Conservation (phyloP, 1,140 invertebrate genomes). For the Trichogramma pretiosum region DNA sequence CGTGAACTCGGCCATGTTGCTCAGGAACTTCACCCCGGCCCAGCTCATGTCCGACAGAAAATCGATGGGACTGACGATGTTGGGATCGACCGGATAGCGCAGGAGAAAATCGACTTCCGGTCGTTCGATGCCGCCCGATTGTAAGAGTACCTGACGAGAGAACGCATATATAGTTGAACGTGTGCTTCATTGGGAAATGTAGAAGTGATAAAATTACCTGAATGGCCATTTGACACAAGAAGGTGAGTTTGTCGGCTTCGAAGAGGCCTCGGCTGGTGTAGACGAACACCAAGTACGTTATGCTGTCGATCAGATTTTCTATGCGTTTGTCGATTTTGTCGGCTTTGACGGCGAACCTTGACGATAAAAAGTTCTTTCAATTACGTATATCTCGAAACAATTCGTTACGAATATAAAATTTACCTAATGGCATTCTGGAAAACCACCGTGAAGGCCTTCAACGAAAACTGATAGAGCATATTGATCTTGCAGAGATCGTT, state of each 20-base stretch:
- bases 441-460: constrained; percentile 89
- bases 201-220: too few relatives aligned
- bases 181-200: too few relatives aligned
- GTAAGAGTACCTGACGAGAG: constrained; percentile 54
- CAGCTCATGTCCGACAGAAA: constrained; percentile 77
- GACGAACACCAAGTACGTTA: constrained; percentile 77
- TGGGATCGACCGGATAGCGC: constrained; percentile 60
- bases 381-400: background rate
- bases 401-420: too few relatives aligned
- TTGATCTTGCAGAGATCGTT: constrained; percentile 91
- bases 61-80: constrained; percentile 66
- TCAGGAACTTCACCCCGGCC: constrained; percentile 79
- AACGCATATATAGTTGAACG: too few relatives aligned
- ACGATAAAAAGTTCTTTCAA: too few relatives aligned
- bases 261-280: constrained; percentile 88
- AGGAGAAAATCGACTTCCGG: constrained; percentile 82
- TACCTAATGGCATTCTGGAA: constrained; percentile 77
- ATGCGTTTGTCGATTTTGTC: constrained; percentile 68
- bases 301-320: constrained; percentile 72
- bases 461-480: constrained; percentile 91
- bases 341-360: constrained; percentile 51
- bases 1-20: constrained; percentile 70
- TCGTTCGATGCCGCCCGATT: constrained; percentile 57
- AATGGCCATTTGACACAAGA: constrained; percentile 79
- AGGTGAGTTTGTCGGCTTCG: constrained; percentile 87